phyloP scores from a whole-genome alignment of 2,888 invertebrate species.

The Ophion costatus region DNA sequence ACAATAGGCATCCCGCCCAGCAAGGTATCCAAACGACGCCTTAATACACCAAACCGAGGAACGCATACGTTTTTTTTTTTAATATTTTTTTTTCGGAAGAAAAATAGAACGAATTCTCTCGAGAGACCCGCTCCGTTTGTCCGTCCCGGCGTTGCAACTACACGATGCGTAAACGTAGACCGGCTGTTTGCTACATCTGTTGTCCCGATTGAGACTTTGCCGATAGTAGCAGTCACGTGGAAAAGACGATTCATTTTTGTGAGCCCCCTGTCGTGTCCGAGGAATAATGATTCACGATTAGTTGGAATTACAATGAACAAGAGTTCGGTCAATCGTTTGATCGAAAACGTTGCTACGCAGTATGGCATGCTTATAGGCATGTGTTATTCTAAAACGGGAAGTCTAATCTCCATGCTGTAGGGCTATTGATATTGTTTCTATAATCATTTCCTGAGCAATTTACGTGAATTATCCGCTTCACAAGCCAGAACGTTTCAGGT shows the following conservation, averaged over 20 bases:
- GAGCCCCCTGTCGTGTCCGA: neutral
- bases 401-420: neutral
- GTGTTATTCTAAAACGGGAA: neutral
- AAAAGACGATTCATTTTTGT: neutral
- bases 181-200: slow-evolving; percentile 3
- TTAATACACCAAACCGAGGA: slow-evolving; percentile 82
- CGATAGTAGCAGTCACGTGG: neutral
- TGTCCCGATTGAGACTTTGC: neutral
- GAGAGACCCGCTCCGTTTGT: slow-evolving; percentile 13
- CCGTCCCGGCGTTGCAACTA: neutral
- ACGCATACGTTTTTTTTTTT: slow-evolving; percentile 68
- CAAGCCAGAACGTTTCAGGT: neutral
- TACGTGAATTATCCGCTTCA: slow-evolving; percentile 2
- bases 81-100: slow-evolving; percentile 17
- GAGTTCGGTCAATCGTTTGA: neutral
- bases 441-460: slow-evolving; percentile 10
- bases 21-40: slow-evolving; percentile 83
- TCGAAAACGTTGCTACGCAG: neutral
- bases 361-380: neutral
- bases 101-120: neutral
- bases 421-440: slow-evolving; percentile 1
- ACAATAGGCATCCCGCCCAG: slow-evolving; percentile 83
- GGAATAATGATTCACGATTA: neutral
- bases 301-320: neutral
- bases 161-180: slow-evolving; percentile 6